Conservation (phyloP, 2,797 vertebrate genomes). For the Myripristis murdjan region DNA sequence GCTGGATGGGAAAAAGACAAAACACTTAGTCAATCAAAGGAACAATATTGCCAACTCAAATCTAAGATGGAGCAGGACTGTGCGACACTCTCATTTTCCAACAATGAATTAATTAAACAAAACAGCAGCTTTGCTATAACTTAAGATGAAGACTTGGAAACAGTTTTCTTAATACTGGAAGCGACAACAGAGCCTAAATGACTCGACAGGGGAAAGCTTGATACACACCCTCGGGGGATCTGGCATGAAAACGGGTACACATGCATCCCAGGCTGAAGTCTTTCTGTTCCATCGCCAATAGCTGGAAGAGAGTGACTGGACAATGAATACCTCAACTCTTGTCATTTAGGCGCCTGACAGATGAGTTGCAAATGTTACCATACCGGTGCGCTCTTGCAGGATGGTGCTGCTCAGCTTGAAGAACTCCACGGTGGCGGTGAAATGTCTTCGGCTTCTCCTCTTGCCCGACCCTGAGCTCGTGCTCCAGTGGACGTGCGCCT, state of each 20-base stretch:
- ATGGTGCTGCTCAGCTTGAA: no score
- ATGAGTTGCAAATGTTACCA: neutral
- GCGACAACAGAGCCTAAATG: neutral
- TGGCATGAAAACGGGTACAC: slow-evolving; percentile 66
- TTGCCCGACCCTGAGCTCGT: rapidly evolving
- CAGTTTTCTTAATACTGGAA: no score
- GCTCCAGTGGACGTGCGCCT: slow-evolving; percentile 50
- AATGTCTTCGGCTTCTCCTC: neutral
- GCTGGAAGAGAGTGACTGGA: slow-evolving; percentile 24
- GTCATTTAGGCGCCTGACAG: neutral
- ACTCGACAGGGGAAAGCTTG: neutral
- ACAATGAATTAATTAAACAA: no score
- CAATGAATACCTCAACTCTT: neutral
- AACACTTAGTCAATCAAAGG: no score
- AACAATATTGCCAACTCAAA: no score
- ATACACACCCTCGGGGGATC: slow-evolving; percentile 67
- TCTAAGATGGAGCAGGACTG: no score
- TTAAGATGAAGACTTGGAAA: no score
- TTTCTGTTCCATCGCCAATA: neutral
- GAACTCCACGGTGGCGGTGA: slow-evolving; percentile 18
- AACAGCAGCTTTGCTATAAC: neutral
- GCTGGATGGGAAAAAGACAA: no score
- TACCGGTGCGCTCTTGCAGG: no score
- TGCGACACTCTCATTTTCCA: no score
- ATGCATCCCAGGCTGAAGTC: slow-evolving; percentile 60